Conservation (phyloP, 2,888 invertebrate genomes). For the Melieria picta region DNA sequence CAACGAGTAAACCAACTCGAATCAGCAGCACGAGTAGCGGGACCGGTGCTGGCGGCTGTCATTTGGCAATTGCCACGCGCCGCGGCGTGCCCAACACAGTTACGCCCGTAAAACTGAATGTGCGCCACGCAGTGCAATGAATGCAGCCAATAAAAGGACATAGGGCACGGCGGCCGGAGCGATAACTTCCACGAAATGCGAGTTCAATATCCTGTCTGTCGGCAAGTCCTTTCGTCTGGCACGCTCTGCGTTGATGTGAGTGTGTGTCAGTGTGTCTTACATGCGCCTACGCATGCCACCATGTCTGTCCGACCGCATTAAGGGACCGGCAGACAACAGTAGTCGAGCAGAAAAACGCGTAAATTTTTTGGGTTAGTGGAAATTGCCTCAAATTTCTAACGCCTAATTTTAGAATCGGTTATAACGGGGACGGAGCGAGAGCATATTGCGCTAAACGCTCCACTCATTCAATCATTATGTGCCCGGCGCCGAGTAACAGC, state of each 20-base stretch:
- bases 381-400: no score
- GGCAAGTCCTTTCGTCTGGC: not conserved
- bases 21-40: no score
- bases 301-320: not conserved
- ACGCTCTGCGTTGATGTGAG: not conserved
- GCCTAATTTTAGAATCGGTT: no score
- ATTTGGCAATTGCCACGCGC: conserved; percentile 32
- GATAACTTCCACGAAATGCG: conserved; percentile 15
- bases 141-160: not conserved
- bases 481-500: no score
- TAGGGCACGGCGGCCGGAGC: not conserved
- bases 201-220: conserved; percentile 16
- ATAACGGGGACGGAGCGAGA: no score
- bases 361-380: not conserved
- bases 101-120: conserved; percentile 13
- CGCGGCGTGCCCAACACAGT: conserved; percentile 1
- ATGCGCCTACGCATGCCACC: conserved; percentile 1
- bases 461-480: no score
- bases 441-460: no score
- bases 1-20: no score
- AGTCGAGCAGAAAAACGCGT: conserved; percentile 27
- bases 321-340: conserved; percentile 1
- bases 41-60: conserved; percentile 3
- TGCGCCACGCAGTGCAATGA: not conserved
- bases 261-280: not conserved